phyloP scores from a whole-genome alignment of 2,797 vertebrate genomes.

The Poeciliopsis paucimaculata region DNA sequence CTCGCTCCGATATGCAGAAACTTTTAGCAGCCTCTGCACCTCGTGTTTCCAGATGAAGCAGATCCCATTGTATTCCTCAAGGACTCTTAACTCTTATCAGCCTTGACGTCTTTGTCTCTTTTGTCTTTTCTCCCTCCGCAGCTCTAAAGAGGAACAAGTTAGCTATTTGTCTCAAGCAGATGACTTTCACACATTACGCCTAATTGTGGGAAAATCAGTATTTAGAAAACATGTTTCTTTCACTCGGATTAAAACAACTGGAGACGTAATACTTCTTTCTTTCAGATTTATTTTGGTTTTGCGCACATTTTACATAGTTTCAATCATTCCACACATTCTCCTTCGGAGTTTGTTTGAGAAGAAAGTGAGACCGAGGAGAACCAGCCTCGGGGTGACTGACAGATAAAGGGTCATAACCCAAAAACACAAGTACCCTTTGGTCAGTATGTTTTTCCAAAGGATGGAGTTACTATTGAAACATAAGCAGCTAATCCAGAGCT shows the following conservation, averaged over 20 bases:
- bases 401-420: constrained; percentile 63
- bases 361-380: constrained; percentile 47
- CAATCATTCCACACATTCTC: constrained; percentile 18
- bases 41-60: constrained; percentile 61
- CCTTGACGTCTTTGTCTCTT: constrained; percentile 29
- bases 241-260: not conserved
- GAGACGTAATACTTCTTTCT: not conserved
- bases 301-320: constrained; percentile 4
- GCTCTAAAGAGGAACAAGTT: constrained; percentile 45
- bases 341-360: constrained; percentile 58
- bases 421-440: constrained; percentile 69
- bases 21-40: constrained; percentile 33
- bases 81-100: constrained; percentile 68
- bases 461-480: constrained; percentile 70
- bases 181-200: constrained; percentile 17
- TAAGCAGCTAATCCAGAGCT: constrained; percentile 60
- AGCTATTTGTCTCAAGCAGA: constrained; percentile 37
- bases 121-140: constrained; percentile 41
- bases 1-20: constrained; percentile 43
- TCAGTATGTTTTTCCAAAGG: constrained; percentile 74
- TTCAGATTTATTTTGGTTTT: not conserved
- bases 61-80: constrained; percentile 69
- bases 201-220: constrained; percentile 24
- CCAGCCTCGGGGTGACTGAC: constrained; percentile 42
- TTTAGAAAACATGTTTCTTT: constrained; percentile 22